Evolutionary conservation across 2,113 vertebrate species (phyloP), one percentile per base, ranked within the genome.

Genomic region (Synchiropus splendidus): DNA sequence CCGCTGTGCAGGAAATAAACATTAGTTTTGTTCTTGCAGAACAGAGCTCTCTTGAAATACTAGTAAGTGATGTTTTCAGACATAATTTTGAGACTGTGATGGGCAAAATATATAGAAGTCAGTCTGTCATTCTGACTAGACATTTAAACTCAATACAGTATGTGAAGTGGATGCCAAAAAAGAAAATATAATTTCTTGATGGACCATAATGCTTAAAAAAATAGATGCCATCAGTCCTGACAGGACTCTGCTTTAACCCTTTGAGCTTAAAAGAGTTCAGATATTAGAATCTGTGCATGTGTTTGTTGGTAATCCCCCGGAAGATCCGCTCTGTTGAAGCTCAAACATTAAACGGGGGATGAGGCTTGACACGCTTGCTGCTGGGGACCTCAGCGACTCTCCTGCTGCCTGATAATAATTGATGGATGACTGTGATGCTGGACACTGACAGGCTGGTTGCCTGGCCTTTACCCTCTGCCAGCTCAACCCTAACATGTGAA

Each of bases 401-500:
- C 80, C 68, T 77, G 71, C 77, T 82, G 86, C 85, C 87, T 89
- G 87, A 88, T 89, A 87, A 90, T 92, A 97, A 94, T 92, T 97
- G 93, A 97, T 94, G 89, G 88, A 96, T 72, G 90, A 87, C 71
- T 39, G 2, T 58, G 51, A 48, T 75, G 82, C 83, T 64, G 77
- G 85, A 83, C 86, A 77, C 85, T 88, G 91, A 92, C 91, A 92
- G 89, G 70, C 80, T 86, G 83, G 85, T 86, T 87, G 87, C 82
- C 79, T 91, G 91, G 81, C 91, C 92, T 95, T 91, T 97, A 88
- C 86, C 87, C 90, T 88, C 87, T 87, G 85, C 86, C 87, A 87
- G 85, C 87, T 91, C 89, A 89, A 89, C 87, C 88, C 89, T 92
- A 85, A 88, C 92, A 88, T 90, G 87, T 92, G 91, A 96, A 96